These are phyloP conservation scores for Peromyscus eremicus DNA, from an alignment of 2,797 vertebrate species.

Conservation along the genomic window DNA sequence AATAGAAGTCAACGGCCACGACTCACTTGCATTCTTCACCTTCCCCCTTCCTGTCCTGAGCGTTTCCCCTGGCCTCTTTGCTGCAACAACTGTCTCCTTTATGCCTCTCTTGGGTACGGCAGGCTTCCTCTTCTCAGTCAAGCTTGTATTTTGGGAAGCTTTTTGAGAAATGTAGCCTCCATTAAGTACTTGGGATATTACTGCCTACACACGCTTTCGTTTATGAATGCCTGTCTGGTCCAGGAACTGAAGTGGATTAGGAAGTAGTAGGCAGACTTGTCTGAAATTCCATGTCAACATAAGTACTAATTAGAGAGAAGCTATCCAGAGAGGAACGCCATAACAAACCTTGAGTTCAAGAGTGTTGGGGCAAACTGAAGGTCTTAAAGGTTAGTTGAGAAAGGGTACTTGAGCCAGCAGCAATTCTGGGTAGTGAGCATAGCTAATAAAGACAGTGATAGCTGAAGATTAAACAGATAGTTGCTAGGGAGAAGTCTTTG, in stretches of 20 bases:
- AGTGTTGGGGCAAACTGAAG: background rate
- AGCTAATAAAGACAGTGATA: background rate
- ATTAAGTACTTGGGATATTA: background rate
- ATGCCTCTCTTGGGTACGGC: background rate
- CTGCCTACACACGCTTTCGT: background rate
- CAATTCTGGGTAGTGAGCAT: background rate
- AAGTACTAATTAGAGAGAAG: background rate
- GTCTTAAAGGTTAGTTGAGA: background rate
- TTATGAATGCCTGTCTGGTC: background rate
- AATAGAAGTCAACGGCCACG: background rate
- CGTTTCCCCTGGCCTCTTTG: conserved; percentile 22
- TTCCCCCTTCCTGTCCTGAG: background rate
- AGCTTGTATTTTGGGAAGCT: conserved; percentile 30
- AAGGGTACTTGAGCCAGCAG: background rate
- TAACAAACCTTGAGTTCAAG: background rate
- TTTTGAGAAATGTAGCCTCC: background rate
- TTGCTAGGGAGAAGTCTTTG: background rate
- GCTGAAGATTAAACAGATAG: background rate
- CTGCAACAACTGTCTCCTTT: conserved; percentile 47
- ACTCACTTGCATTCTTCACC: conserved; percentile 5
- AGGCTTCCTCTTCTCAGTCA: conserved; percentile 64
- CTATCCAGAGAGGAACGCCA: background rate
- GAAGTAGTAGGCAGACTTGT: background rate
- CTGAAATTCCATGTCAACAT: background rate
- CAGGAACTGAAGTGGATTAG: background rate